phyloP scores from a whole-genome alignment of 2,113 vertebrate species.

The Pontoporia blainvillei region DNA sequence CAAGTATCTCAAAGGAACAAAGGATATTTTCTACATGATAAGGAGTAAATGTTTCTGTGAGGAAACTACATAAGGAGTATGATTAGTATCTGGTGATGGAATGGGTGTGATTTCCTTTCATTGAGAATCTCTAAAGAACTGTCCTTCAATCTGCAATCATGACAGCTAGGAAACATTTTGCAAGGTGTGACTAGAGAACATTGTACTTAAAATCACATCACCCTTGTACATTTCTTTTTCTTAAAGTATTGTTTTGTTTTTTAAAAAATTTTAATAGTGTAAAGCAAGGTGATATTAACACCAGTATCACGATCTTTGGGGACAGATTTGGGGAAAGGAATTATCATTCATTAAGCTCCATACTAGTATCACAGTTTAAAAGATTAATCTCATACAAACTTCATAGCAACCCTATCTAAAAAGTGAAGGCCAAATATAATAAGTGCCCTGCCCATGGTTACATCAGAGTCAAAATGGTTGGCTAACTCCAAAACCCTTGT shows the following conservation, averaged over 20 bases:
- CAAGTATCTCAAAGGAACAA: not conserved
- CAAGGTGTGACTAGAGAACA: not conserved
- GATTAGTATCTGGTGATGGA: not conserved
- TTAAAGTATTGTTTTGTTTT: not conserved
- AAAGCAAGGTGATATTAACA: not conserved
- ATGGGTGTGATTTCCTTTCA: not conserved
- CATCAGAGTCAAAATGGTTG: not conserved
- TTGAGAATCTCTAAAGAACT: not conserved
- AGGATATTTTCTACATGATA: not conserved
- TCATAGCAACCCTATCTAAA: not conserved
- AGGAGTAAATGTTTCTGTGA: not conserved
- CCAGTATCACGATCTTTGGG: not conserved
- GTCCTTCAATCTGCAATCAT: not conserved
- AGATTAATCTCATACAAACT: not conserved
- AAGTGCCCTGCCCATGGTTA: not conserved
- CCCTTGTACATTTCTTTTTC: not conserved
- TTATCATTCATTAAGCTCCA: conserved; percentile 1
- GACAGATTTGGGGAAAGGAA: not conserved
- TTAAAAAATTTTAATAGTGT: not conserved
- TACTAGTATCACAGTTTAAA: not conserved
- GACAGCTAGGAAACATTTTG: not conserved
- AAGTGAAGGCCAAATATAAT: not conserved
- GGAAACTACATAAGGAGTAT: not conserved
- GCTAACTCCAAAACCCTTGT: not conserved
- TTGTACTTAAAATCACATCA: not conserved